Conservation (phyloP, 2,113 vertebrate species). For the Callopanchax toddi region DNA sequence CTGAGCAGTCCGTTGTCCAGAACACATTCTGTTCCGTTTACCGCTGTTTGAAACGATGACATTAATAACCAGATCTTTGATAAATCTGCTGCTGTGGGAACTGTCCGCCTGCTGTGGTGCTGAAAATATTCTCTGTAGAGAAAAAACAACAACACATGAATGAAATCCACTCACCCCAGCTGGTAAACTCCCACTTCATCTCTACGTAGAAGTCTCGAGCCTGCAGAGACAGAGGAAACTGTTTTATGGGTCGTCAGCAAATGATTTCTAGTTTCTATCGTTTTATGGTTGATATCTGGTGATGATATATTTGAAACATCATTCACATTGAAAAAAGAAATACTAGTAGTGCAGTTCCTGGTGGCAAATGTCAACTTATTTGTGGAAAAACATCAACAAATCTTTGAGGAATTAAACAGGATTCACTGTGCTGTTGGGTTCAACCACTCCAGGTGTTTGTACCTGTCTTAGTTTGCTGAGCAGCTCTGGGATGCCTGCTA, state of each 20-base stretch:
- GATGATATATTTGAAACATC: neutral
- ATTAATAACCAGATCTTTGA: no score
- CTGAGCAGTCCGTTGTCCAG: no score
- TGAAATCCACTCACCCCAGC: slow-evolving; percentile 87
- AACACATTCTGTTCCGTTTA: no score
- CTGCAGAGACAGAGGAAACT: slow-evolving; percentile 64
- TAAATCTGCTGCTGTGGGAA: slow-evolving; percentile 35
- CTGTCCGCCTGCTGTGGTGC: slow-evolving; percentile 69
- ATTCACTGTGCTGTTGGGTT: no score
- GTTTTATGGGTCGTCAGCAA: neutral
- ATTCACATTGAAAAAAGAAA: neutral
- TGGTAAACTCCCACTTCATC: slow-evolving; percentile 99
- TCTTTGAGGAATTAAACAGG: no score
- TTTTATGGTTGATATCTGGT: neutral
- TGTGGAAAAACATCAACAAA: no score
- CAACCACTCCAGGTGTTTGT: slow-evolving; percentile 8
- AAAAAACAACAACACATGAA: no score
- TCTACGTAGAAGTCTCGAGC: slow-evolving; percentile 95
- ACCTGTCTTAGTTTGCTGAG: slow-evolving; percentile 93
- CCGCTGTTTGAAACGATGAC: no score
- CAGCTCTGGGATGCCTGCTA: slow-evolving; percentile 92
- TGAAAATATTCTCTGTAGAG: slow-evolving; percentile 71
- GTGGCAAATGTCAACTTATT: no score
- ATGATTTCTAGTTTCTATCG: no score
- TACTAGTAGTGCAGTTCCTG: no score